Conservation (phyloP, 2,113 vertebrate genomes). For the Gymnocephalus cernua region DNA sequence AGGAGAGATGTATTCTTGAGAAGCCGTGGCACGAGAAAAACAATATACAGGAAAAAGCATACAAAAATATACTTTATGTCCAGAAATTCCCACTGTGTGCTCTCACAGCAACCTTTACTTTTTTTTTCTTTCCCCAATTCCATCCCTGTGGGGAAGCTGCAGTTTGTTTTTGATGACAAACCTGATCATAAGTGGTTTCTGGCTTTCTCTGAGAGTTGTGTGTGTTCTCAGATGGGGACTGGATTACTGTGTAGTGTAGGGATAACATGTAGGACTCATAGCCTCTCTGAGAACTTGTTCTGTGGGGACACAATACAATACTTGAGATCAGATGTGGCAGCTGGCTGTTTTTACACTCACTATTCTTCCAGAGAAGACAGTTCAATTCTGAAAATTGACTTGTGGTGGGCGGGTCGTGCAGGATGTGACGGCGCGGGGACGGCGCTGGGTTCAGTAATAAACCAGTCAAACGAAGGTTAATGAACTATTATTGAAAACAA, state of each 20-base stretch:
- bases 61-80: neutral
- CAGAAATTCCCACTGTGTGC: slow-evolving; percentile 10
- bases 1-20: neutral
- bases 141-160: slow-evolving; percentile 18
- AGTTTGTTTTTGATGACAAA: slow-evolving; percentile 47
- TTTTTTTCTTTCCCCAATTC: slow-evolving; percentile 1
- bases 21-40: neutral
- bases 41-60: too few species aligned
- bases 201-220: slow-evolving; percentile 23
- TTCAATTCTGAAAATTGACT: neutral
- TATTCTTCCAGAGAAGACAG: neutral
- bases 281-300: neutral
- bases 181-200: slow-evolving; percentile 35
- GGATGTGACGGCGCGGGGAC: too few species aligned
- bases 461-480: too few species aligned
- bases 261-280: neutral
- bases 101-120: slow-evolving; percentile 2
- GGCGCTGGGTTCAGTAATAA: too few species aligned
- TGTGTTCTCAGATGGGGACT: slow-evolving; percentile 15
- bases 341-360: neutral
- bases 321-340: neutral
- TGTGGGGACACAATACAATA: neutral
- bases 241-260: slow-evolving; percentile 1
- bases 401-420: too few species aligned
- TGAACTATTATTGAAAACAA: too few species aligned